Conservation (phyloP, 2,797 vertebrate genomes). For the Sebastes trivittatus region DNA sequence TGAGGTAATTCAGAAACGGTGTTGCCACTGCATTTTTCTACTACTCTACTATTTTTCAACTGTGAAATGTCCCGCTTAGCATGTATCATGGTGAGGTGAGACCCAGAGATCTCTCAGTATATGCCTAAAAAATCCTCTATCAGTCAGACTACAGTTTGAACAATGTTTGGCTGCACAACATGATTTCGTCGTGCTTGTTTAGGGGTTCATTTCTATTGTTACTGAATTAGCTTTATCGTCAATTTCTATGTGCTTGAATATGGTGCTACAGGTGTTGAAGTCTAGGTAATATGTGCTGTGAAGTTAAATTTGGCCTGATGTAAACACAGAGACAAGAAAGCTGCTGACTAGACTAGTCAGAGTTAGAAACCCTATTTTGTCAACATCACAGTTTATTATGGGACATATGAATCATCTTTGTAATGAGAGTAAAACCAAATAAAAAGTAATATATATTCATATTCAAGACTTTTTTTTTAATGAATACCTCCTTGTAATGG, state of each 20-base stretch:
- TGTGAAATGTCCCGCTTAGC: background rate
- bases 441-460: background rate
- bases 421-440: constrained; percentile 4
- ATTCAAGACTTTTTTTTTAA: background rate
- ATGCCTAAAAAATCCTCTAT: too few relatives aligned
- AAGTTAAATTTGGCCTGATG: background rate
- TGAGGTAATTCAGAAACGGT: background rate
- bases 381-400: constrained; percentile 47
- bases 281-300: background rate
- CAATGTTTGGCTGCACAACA: background rate
- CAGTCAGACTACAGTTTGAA: background rate
- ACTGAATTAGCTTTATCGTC: background rate
- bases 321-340: background rate
- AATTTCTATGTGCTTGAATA: background rate
- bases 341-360: background rate
- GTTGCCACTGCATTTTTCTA: background rate
- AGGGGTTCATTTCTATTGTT: background rate
- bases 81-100: background rate
- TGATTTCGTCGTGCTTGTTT: background rate
- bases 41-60: background rate
- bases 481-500: background rate
- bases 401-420: constrained; percentile 17
- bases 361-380: constrained; percentile 30
- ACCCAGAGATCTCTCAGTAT: too few relatives aligned
- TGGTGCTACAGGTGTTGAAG: background rate